Evolutionary conservation across 92 coral and sea anemone genomes (phyloP).

Genomic region (Nematostella vectensis): DNA sequence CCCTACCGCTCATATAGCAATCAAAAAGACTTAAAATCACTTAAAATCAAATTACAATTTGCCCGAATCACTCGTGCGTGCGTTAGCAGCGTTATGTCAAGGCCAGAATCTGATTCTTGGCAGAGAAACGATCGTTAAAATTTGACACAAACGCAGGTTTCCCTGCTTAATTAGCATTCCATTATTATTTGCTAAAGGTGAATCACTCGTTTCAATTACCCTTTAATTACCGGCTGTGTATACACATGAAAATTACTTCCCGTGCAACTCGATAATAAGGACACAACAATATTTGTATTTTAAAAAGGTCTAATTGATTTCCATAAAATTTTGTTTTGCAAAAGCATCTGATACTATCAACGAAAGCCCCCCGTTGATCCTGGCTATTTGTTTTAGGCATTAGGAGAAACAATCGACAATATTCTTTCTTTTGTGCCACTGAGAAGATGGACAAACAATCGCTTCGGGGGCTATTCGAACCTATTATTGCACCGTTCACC

Average conservation of each 20-base stretch:
- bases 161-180: slow-evolving; percentile 46
- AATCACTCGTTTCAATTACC: slow-evolving; percentile 87
- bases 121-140: too few species aligned
- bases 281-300: slow-evolving; percentile 76
- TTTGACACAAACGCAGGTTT: too few species aligned
- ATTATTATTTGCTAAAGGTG: slow-evolving; percentile 50
- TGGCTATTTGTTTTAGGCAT: slow-evolving; percentile 93
- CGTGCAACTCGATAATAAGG: slow-evolving; percentile 68
- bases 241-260: slow-evolving; percentile 83
- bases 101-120: too few species aligned
- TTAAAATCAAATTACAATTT: neutral
- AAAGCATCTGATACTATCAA: slow-evolving; percentile 79
- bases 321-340: slow-evolving; percentile 79
- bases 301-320: slow-evolving; percentile 87
- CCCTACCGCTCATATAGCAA: too few species aligned
- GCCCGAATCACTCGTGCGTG: neutral
- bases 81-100: too few species aligned
- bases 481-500: slow-evolving; percentile 2
- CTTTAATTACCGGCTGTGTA: slow-evolving; percentile 84
- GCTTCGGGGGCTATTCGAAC: slow-evolving; percentile 32
- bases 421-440: slow-evolving; percentile 63
- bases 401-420: slow-evolving; percentile 74
- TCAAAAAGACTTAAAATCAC: slow-evolving; percentile 1
- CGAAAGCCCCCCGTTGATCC: slow-evolving; percentile 86
- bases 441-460: slow-evolving; percentile 59